Evolutionary conservation across 2,888 invertebrate species (phyloP).

Genomic region (Aradus depressus): DNA sequence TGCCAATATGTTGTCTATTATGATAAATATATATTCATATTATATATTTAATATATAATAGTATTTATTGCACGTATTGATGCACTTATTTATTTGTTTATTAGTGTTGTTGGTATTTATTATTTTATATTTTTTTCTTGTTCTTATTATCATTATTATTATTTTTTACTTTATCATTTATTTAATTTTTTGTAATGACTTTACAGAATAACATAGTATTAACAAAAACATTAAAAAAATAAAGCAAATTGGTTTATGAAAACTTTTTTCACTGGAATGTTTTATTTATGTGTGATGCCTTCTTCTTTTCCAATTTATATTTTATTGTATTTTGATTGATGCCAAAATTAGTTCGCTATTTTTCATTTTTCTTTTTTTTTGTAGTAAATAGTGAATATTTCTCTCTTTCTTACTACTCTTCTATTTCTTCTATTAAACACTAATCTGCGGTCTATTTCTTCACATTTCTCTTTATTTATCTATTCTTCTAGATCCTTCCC

Average conservation of each 20-base stretch:
- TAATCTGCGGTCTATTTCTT: too few species aligned
- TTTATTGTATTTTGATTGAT: not conserved
- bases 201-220: too few species aligned
- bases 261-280: conserved; percentile 19
- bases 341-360: not conserved
- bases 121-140: conserved; percentile 12
- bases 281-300: conserved; percentile 14
- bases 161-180: too few species aligned
- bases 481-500: conserved; percentile 4
- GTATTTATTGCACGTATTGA: conserved; percentile 24
- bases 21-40: conserved; percentile 17
- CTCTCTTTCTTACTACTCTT: conserved; percentile 1
- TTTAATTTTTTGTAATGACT: not conserved
- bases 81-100: conserved; percentile 21
- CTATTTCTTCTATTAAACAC: not conserved
- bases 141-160: conserved; percentile 1
- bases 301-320: conserved; percentile 6
- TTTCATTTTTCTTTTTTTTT: conserved; percentile 5
- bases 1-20: conserved; percentile 29
- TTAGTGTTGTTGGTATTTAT: conserved; percentile 18
- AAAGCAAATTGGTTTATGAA: conserved; percentile 23
- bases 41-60: conserved; percentile 18
- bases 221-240: conserved; percentile 13
- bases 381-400: conserved; percentile 3
- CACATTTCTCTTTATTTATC: conserved; percentile 3